Evolutionary conservation across 2,797 vertebrate species (phyloP), one percentile per base, ranked within the genome.

Genomic region (Epinephelus coioides): DNA sequence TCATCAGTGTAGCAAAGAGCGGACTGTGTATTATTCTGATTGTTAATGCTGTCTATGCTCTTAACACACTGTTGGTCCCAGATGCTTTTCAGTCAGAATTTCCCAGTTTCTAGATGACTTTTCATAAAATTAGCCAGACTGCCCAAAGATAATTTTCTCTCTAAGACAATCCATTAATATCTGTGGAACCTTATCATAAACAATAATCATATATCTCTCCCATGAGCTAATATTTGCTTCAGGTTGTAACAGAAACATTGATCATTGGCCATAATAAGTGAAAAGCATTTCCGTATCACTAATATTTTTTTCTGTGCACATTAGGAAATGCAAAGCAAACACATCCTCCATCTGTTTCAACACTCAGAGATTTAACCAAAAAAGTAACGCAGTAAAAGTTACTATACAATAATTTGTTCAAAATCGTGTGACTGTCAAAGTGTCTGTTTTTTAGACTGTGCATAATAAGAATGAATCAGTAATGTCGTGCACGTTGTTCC

Each of bases 371-470:
- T 76, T 60, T 64, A 77, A 86, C 59, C 69, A 6, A 18, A 64
- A 68, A 55, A n/a, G 7, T 10, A 43, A 15, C 5, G 2, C 6
- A 7, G 4, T n/a, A 5, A 54, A 60, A 34, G 7, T 34, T 7
- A 78, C 46, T 13, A 2, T 10, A 2, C 14, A 27, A 21, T 11
- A 6, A 21, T 44, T 64, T 86, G 74, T 84, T 90, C 81, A 88
- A 88, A 87, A 80, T 82, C 46, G 13, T 78, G 8, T 69, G 80
- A 86, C 82, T 82, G 69, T 14, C 19, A 1, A 46, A 54, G 34
- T 65, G 67, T 76, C 54, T 60, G 44, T 59, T 76, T 54, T 78
- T 71, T 68, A 59, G 66, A 10, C 38, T 76, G 62, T 76, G 68
- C 54, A 19, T 55, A 53, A 46, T 40, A 30, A 68, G 81, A 78